Conservation (phyloP, 2,113 vertebrate species). For the Gulo gulo region DNA sequence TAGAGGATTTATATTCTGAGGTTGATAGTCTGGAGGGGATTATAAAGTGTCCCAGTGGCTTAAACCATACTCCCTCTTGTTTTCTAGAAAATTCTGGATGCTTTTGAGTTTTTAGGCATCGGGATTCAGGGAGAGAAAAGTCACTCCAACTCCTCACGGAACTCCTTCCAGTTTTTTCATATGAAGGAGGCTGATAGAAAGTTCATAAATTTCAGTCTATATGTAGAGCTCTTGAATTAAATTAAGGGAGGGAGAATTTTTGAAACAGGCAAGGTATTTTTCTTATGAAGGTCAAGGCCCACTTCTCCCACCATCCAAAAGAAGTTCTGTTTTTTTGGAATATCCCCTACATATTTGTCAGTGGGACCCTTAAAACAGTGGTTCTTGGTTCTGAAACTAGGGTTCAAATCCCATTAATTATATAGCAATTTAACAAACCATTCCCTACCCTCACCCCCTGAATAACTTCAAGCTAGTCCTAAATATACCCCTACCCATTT, state of each 20-base stretch:
- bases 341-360: neutral
- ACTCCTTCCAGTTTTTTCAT: neutral
- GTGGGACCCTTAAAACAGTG: neutral
- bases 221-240: neutral
- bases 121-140: conserved; percentile 7
- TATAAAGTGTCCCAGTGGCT: neutral
- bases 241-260: conserved; percentile 23
- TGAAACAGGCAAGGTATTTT: neutral
- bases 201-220: neutral
- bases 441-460: neutral
- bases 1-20: neutral
- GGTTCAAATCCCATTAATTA: neutral
- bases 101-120: conserved; percentile 15
- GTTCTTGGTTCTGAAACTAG: conserved; percentile 21
- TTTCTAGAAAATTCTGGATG: neutral
- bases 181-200: neutral
- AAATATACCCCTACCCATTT: neutral
- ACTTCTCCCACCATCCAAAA: neutral
- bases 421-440: neutral
- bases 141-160: neutral
- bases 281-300: conserved; percentile 13
- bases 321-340: neutral
- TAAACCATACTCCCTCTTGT: neutral
- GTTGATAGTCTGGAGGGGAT: neutral
- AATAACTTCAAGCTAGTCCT: neutral